Evolutionary conservation across 2,888 invertebrate species (phyloP), one percentile per base, ranked within the genome.

Genomic region (Machimus atricapillus): DNA sequence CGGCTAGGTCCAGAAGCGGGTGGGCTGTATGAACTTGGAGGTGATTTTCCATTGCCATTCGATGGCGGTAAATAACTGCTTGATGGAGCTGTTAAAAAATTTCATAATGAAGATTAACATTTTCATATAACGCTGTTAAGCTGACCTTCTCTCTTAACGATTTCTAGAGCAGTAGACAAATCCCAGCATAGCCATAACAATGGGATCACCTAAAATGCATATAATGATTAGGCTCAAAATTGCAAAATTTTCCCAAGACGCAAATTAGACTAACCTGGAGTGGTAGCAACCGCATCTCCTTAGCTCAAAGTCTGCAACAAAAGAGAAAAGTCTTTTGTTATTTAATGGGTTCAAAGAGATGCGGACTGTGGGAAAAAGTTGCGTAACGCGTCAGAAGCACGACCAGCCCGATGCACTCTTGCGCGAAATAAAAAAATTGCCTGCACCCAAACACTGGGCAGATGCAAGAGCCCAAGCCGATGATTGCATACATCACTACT

Each of bases 21-120:
- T 0, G 94, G 94, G 56, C 94, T 93, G 89, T 95, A 95, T 5
- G 93, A 93, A 31, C 93, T 94, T 0, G 94, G 93, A 2, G 94
- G 94, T 40, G 88, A 90, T 19, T 90, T 90, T 34, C 93, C 93
- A 86, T 93, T 93, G 12, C 92, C 92, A 1, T 90, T 92, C 66
- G 93, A 93, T 1, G 93, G 93, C 77, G 92, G 91, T 82, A 90
- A 86, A 82, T 92, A 92, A 43, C 88, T 90, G 76, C 90, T 92
- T 31, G 91, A 91, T 8, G 93, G 93, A 74, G 92, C 91, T 90
- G 19, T 31, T 56, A 81, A 43, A 52, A 81, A 19, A 34, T 16
- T 3, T 46, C 16, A 3, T 37, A 6, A 74, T 37, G 14, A 34
- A 34, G 40, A 14, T 34, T 3, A 77, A 31, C 23, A n/a, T 52